Evolutionary conservation across 2,888 invertebrate species (phyloP).

Genomic region (Plemyria rubiginata): DNA sequence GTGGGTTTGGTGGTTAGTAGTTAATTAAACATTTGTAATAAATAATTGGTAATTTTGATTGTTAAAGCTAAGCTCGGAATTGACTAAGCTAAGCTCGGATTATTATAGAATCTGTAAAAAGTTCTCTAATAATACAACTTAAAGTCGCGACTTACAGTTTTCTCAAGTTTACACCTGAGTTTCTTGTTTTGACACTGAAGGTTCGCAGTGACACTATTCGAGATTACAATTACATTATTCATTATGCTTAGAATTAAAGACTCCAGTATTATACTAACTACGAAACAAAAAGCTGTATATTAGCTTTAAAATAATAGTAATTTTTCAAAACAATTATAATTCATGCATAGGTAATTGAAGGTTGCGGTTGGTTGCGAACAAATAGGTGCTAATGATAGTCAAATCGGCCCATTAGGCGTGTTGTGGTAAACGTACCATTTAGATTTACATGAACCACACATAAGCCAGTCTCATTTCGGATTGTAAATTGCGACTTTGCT

Average conservation of each 20-base stretch:
- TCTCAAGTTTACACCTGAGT: constrained; percentile 5
- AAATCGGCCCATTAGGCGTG: constrained; percentile 14
- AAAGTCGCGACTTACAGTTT: not conserved
- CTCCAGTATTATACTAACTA: not conserved
- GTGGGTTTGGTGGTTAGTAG: no score
- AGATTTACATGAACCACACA: constrained; percentile 17
- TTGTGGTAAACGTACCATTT: constrained; percentile 15
- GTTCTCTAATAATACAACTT: not conserved
- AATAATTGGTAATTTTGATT: no score
- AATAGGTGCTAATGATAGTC: constrained; percentile 23
- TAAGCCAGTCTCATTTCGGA: constrained; percentile 1
- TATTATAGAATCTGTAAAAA: no score
- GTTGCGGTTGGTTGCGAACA: constrained; percentile 5
- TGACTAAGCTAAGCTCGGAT: no score
- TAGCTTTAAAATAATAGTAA: not conserved
- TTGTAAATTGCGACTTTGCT: constrained; percentile 7
- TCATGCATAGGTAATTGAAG: constrained; percentile 5
- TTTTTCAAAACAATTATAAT: not conserved
- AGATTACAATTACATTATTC: constrained; percentile 3
- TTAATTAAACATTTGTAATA: no score
- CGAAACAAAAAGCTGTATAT: no score
- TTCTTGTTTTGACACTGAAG: constrained; percentile 8
- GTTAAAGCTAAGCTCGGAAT: no score
- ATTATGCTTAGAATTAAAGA: not conserved
- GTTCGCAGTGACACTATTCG: constrained; percentile 7